Evolutionary conservation across 2,797 vertebrate species (phyloP).

Genomic region (Sebastes nivosus): DNA sequence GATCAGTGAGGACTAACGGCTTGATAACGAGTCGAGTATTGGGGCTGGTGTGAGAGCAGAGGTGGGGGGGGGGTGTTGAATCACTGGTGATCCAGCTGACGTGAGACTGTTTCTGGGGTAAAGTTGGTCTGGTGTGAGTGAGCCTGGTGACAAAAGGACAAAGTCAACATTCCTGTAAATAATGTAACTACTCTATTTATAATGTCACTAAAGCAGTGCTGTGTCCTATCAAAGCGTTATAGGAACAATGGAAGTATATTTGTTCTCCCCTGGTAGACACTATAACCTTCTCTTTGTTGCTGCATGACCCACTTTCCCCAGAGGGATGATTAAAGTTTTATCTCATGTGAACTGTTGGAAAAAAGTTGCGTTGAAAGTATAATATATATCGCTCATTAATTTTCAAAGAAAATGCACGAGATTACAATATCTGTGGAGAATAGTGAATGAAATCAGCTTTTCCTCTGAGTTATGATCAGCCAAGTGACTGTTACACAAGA

Average conservation of each 20-base stretch:
- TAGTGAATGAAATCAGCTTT: slow-evolving; percentile 7
- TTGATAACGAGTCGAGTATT: slow-evolving; percentile 49
- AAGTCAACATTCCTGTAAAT: slow-evolving; percentile 10
- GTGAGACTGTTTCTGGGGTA: slow-evolving; percentile 1
- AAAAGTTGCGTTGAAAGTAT: slow-evolving; percentile 51
- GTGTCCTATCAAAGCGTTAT: background rate
- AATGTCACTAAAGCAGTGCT: background rate
- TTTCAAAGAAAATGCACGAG: slow-evolving; percentile 32
- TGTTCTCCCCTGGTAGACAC: slow-evolving; percentile 8
- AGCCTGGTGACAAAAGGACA: background rate
- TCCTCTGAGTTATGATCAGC: background rate
- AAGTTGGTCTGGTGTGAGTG: background rate
- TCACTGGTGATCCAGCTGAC: background rate
- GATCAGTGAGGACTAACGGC: slow-evolving; percentile 60
- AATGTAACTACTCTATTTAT: background rate
- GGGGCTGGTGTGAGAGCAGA: slow-evolving; percentile 28
- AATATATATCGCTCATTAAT: slow-evolving; percentile 36
- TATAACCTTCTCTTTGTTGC: slow-evolving; percentile 22
- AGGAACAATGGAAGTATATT: slow-evolving; percentile 7
- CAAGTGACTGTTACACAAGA: background rate
- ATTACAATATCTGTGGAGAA: slow-evolving; percentile 15
- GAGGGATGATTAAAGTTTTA: slow-evolving; percentile 50
- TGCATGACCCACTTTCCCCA: slow-evolving; percentile 35
- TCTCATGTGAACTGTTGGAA: slow-evolving; percentile 33
- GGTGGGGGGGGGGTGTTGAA: background rate